phyloP scores from a whole-genome alignment of 2,888 invertebrate species.

The Sarcophaga subvicina region DNA sequence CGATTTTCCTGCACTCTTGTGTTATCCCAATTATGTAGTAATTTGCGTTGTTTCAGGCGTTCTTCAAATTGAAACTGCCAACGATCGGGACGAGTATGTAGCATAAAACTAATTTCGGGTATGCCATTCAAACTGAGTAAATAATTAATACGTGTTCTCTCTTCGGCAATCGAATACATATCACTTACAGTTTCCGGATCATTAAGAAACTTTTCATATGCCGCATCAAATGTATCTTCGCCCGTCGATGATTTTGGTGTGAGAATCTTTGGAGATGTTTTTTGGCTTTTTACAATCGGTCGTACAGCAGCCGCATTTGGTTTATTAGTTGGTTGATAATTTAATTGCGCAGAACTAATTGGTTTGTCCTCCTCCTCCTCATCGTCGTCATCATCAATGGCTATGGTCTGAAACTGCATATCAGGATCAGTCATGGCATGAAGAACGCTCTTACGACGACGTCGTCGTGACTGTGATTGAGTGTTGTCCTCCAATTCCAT shows the following conservation, averaged over 20 bases:
- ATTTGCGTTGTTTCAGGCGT: conserved; percentile 68
- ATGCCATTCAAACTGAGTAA: conserved; percentile 68
- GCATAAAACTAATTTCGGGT: conserved; percentile 70
- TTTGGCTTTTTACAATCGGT: conserved; percentile 43
- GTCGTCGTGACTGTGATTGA: conserved; percentile 54
- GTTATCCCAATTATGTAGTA: conserved; percentile 49
- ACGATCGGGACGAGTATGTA: conserved; percentile 66
- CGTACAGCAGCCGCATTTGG: not conserved
- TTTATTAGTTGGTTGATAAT: not conserved
- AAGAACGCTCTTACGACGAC: conserved; percentile 68
- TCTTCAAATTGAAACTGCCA: conserved; percentile 70
- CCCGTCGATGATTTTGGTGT: conserved; percentile 29
- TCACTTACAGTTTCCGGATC: conserved; percentile 53
- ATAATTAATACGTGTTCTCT: conserved; percentile 70
- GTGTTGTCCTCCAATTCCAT: conserved; percentile 43
- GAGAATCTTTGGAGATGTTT: conserved; percentile 61
- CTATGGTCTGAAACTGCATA: conserved; percentile 71
- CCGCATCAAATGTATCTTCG: conserved; percentile 38
- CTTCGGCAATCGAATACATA: conserved; percentile 68
- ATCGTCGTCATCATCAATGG: conserved; percentile 69
- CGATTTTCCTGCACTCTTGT: conserved; percentile 36
- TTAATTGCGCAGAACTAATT: not conserved
- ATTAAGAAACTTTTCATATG: conserved; percentile 56
- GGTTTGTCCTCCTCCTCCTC: not conserved
- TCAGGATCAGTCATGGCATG: conserved; percentile 69